Base-by-base conservation (phyloP, 1,140 invertebrate genomes). In the Riptortus pedestris region DNA sequence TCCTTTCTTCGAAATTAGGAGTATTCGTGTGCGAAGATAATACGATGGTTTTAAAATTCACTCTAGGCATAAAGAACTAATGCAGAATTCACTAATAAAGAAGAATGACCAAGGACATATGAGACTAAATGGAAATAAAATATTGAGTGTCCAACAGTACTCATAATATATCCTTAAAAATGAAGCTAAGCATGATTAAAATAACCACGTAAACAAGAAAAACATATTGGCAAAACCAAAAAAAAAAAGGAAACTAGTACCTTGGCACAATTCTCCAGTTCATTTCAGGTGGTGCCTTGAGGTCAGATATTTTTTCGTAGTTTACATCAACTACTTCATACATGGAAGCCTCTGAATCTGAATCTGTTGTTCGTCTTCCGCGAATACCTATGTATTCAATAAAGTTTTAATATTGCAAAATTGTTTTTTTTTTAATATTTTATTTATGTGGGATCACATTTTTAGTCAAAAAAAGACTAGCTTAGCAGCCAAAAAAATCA, bases 301-400 rank as follows among this genome's bases (percentile, higher is more conserved):
- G 51, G 26, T 55, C 20, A 12, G 51, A 24, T 22, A 55, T 55
- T 14, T 22, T 55, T 55, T 55, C 51, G 14, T 55, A 55, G n/a
- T 55, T 24, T 3, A 55, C 51, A 24, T 55, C 51, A 4, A 55
- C 4, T 55, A 55, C 51, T 55, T 55, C 51, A 24, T 55, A 55
- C 51, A 55, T 55, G 51, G 51, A 55, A 16, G 20, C 20, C 5
- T 55, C 22, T 16, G 51, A 55, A 9, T 55, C 24, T 14, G 5
- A 14, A 38, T 14, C 5, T 14, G 31, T 38, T 38, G 31, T 7
- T 38, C 31, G 5, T 38, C 31, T 38, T 5, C 31, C 31, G n/a
- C n/a, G n/a, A n/a, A n/a, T n/a, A n/a, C n/a, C n/a, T n/a, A n/a
- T n/a, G n/a, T n/a, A n/a, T n/a, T n/a, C n/a, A n/a, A n/a, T n/a